These are phyloP conservation scores for Dysidea cf. avara DNA, from an alignment of 37 sponge, comb jelly and placozoan species.

Conservation along the genomic window DNA sequence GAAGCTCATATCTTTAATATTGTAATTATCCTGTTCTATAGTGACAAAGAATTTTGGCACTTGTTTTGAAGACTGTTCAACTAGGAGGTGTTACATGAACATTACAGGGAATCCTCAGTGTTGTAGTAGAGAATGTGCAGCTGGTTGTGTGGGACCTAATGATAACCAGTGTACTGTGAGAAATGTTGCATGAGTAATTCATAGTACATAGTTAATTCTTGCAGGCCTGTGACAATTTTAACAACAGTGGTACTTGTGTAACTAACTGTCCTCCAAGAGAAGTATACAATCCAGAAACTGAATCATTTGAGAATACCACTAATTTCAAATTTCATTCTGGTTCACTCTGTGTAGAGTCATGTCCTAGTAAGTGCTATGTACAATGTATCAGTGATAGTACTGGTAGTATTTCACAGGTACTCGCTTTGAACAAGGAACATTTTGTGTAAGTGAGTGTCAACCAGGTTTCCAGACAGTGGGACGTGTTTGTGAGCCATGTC, in stretches of 20 bases:
- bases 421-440: too few species aligned
- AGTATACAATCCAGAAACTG: conserved; percentile 25
- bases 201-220: background rate
- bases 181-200: background rate
- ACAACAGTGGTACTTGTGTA: conserved; percentile 67
- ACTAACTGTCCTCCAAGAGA: conserved; percentile 38
- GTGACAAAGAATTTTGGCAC: conserved; percentile 28
- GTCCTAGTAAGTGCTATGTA: conserved; percentile 39
- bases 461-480: background rate
- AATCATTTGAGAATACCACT: conserved; percentile 37
- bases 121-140: conserved; percentile 60
- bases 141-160: conserved; percentile 52
- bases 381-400: background rate
- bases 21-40: background rate
- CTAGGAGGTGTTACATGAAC: conserved; percentile 7
- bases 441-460: conserved; percentile 1
- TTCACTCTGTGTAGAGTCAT: conserved; percentile 46
- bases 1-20: background rate
- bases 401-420: background rate
- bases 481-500: background rate
- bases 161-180: conserved; percentile 41
- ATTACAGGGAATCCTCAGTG: conserved; percentile 7
- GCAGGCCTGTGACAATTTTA: conserved; percentile 60
- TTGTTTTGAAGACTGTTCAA: conserved; percentile 14
- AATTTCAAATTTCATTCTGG: conserved; percentile 36